phyloP scores from a whole-genome alignment of 1,140 invertebrate genomes.

The Procambarus clarkii region DNA sequence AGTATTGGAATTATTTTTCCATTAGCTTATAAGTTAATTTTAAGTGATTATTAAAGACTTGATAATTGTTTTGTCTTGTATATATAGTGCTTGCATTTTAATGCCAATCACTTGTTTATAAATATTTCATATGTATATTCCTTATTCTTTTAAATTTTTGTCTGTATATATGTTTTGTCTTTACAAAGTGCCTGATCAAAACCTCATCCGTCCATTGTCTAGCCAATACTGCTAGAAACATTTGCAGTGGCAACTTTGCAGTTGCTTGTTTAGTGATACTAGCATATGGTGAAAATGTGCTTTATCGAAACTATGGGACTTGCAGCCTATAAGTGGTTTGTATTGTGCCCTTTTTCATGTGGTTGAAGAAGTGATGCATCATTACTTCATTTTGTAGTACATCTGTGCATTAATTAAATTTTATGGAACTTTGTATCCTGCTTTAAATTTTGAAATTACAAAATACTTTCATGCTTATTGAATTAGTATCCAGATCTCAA shows the following conservation, averaged over 20 bases:
- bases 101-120: neutral
- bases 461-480: neutral
- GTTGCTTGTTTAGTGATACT: neutral
- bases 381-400: neutral
- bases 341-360: neutral
- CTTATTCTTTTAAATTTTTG: neutral
- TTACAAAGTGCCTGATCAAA: constrained; percentile 36
- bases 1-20: neutral
- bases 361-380: neutral
- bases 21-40: neutral
- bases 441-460: neutral
- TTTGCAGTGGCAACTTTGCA: neutral
- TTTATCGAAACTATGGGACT: neutral
- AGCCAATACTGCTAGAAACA: constrained; percentile 6
- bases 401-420: neutral
- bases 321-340: neutral
- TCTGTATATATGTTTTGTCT: constrained; percentile 1
- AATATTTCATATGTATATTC: neutral
- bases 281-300: neutral
- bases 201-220: constrained; percentile 46
- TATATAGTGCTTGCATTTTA: neutral
- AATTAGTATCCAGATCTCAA: neutral
- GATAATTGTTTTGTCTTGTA: neutral
- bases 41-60: neutral
- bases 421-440: neutral